Base-by-base conservation (phyloP, 92 coral and sea anemone species). In the Heliopora coerulea region DNA sequence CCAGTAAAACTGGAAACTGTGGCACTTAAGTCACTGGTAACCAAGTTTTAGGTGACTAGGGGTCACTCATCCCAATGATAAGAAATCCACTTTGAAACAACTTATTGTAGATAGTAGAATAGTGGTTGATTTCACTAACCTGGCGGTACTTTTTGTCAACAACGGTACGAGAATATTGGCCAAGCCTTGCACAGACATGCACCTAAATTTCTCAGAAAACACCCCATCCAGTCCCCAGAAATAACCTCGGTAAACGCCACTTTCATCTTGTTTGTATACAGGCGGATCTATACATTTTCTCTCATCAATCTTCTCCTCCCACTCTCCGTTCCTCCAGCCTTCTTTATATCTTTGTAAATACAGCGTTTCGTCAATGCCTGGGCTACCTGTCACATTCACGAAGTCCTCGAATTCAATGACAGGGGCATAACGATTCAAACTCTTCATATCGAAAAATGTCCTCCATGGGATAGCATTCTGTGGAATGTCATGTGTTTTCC, bases 221-320 rank as follows among this genome's bases (percentile, higher is more conserved):
- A 95, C 87, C 1, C 78, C 3, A 82, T 66, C 80, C 78, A 80
- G 35, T 82, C 96, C 77, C 99, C 99, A 90, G 62, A 95, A 95
- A 72, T 88, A 83, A 6, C 99, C 99, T 8, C 91, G 91, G 67
- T 83, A 95, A 8, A 79, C 54, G 6, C 91, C 96, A 40, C 82
- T 62, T 2, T 83, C 89, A 25, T 78, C 86, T 59, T 88, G 83
- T 65, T 79, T 78, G 65, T 95, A 95, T 11, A 79, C 80, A 3
- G 91, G 99, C 3, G 79, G 79, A 26, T 90, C 88, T 3, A 90
- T 79, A 56, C 99, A 95, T 18, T 89, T 91, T 39, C 99, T 79
- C 42, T 90, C 99, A 75, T 95, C 96, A 13, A 90, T 80, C 62
- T 95, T 95, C 60, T 95, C 99, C 64, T 95, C 99, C 96, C 96